phyloP scores from a whole-genome alignment of 2,113 vertebrate genomes.

The Syngnathus floridae region DNA sequence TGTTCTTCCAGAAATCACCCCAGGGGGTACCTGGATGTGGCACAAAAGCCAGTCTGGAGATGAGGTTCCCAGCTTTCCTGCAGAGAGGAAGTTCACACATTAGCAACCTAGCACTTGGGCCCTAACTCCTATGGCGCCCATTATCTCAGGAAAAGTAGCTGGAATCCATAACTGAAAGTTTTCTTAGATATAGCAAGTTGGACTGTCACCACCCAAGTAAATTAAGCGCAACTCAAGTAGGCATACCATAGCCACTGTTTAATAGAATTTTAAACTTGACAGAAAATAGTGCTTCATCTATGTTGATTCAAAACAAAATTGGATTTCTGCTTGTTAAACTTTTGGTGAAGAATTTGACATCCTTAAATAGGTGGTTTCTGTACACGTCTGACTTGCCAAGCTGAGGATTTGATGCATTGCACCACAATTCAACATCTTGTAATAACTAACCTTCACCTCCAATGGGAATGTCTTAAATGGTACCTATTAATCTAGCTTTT shows the following conservation, averaged over 20 bases:
- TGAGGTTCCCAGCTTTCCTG: slow-evolving; percentile 21
- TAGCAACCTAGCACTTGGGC: slow-evolving; percentile 46
- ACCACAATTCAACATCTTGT: slow-evolving; percentile 24
- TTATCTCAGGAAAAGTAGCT: slow-evolving; percentile 49
- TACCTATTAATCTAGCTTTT: slow-evolving; percentile 55
- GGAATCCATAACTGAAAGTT: slow-evolving; percentile 34
- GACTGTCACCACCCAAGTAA: slow-evolving; percentile 53
- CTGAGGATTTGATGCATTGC: background rate
- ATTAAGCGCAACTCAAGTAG: slow-evolving; percentile 6
- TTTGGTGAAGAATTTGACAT: slow-evolving; percentile 24
- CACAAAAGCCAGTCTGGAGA: slow-evolving; percentile 36
- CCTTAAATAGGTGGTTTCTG: background rate
- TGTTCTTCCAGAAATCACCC: slow-evolving; percentile 37
- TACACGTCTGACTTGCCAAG: no score
- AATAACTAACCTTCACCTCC: slow-evolving; percentile 33
- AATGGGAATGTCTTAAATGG: slow-evolving; percentile 32
- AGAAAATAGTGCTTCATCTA: slow-evolving; percentile 28
- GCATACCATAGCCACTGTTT: background rate
- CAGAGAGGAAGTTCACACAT: slow-evolving; percentile 55
- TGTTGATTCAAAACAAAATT: slow-evolving; percentile 31
- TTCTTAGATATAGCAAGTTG: slow-evolving; percentile 39
- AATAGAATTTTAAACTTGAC: slow-evolving; percentile 17
- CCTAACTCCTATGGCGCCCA: slow-evolving; percentile 42
- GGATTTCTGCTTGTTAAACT: slow-evolving; percentile 24
- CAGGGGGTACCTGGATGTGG: slow-evolving; percentile 17